Percentiles rank a stretch among this genome's conserved stretches.
phyloP scores from a whole-genome alignment of 1,140 invertebrate genomes.

The Sitophilus oryzae region DNA sequence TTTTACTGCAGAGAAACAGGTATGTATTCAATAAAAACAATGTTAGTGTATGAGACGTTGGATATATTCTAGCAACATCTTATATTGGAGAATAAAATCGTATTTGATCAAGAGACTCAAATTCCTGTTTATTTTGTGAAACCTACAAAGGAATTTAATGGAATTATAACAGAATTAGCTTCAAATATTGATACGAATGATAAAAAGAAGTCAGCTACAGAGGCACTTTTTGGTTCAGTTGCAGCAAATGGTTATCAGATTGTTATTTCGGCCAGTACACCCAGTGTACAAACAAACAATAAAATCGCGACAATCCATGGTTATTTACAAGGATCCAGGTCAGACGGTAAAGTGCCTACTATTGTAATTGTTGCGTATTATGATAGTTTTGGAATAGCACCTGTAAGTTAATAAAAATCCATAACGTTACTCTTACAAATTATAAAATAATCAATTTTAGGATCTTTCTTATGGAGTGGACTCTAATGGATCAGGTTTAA shows the following conservation, averaged over 20 bases:
- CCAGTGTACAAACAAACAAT: conserved; percentile 67
- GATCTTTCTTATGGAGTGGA: conserved; percentile 80
- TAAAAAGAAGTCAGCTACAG: conserved; percentile 59
- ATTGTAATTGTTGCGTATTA: conserved; percentile 90
- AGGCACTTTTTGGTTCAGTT: conserved; percentile 76
- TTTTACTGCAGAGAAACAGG: conserved; percentile 69
- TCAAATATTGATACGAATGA: conserved; percentile 44
- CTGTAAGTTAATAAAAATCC: conserved; percentile 57
- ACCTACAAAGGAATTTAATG: conserved; percentile 66
- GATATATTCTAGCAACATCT: conserved; percentile 59
- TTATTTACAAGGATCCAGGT: conserved; percentile 73
- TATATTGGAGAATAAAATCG: conserved; percentile 75
- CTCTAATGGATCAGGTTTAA: conserved; percentile 90
- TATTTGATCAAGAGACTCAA: conserved; percentile 65
- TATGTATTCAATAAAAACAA: conserved; percentile 38
- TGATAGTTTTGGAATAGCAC: conserved; percentile 80
- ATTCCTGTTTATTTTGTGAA: conserved; percentile 87
- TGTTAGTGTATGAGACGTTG: not conserved
- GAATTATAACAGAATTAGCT: conserved; percentile 69
- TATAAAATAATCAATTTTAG: no score
- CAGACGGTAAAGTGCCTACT: conserved; percentile 73
- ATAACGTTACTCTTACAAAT: no score
- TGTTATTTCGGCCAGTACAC: conserved; percentile 64
- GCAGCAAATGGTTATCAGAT: conserved; percentile 92
- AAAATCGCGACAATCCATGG: conserved; percentile 81